A percentile compares a stretch with the other conserved stretches of the same genome.
phyloP scores from a whole-genome alignment of 2,797 vertebrate genomes.

The Pipistrellus pipistrellus region DNA sequence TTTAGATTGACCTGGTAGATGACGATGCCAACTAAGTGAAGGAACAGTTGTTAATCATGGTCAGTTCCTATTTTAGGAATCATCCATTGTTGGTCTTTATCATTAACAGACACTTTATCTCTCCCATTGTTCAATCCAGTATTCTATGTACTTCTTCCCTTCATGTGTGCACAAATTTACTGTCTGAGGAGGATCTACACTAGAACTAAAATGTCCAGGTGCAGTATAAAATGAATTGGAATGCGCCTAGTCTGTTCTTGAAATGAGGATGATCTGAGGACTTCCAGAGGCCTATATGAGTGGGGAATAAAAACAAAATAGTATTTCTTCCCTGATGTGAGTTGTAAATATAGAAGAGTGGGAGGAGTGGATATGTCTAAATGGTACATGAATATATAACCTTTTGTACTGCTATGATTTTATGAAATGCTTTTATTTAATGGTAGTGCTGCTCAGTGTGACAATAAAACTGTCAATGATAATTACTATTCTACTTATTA shows the following conservation, averaged over 20 bases:
- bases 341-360: not conserved
- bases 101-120: not conserved
- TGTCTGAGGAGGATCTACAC: not conserved
- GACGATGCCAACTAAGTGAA: not conserved
- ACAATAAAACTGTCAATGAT: slow-evolving; percentile 8
- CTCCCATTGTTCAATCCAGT: not conserved
- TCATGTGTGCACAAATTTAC: not conserved
- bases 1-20: not conserved
- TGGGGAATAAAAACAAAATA: not conserved
- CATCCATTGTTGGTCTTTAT: not conserved
- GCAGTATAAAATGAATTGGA: not conserved
- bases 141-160: not conserved
- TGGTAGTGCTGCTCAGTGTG: not conserved
- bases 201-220: not conserved
- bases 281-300: not conserved
- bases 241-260: not conserved
- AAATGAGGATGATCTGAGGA: not conserved
- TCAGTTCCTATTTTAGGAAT: not conserved
- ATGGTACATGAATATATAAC: not conserved
- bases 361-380: not conserved
- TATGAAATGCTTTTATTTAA: not conserved
- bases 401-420: not conserved
- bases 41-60: not conserved
- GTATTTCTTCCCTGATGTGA: not conserved
- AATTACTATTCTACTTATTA: not conserved